phyloP scores from a whole-genome alignment of 2,113 vertebrate genomes.

The Syngnathus scovelli region DNA sequence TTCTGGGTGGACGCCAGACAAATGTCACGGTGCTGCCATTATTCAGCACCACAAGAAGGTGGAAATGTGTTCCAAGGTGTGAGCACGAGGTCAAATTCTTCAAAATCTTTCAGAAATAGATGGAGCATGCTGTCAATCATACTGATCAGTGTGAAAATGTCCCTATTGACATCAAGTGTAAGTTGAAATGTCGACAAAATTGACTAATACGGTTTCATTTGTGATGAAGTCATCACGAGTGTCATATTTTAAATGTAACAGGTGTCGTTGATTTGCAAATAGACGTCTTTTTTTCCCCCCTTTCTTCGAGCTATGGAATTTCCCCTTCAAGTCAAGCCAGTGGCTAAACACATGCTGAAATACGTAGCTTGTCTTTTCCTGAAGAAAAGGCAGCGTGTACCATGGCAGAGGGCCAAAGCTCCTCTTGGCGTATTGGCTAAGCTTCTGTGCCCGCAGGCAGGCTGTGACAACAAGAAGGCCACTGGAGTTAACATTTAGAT shows the following conservation, averaged over 20 bases:
- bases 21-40: slow-evolving; percentile 53
- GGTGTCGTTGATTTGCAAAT: no score
- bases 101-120: slow-evolving; percentile 2
- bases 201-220: no score
- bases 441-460: slow-evolving; percentile 28
- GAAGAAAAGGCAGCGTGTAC: not conserved
- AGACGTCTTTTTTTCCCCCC: no score
- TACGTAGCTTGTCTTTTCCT: not conserved
- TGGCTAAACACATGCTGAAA: not conserved
- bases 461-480: slow-evolving; percentile 69
- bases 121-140: not conserved
- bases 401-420: slow-evolving; percentile 45
- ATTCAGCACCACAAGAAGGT: slow-evolving; percentile 48
- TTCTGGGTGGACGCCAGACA: slow-evolving; percentile 49
- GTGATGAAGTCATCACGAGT: no score
- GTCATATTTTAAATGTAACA: not conserved
- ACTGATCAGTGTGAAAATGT: not conserved
- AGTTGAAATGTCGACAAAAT: no score
- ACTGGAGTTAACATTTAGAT: slow-evolving; percentile 76
- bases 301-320: not conserved
- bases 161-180: not conserved
- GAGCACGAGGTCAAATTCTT: slow-evolving; percentile 41
- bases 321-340: not conserved
- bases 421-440: slow-evolving; percentile 50
- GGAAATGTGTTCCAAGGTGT: slow-evolving; percentile 19